Evolutionary conservation across 1,140 invertebrate genomes (phyloP).

Genomic region (Diplogasteroides magnus): DNA sequence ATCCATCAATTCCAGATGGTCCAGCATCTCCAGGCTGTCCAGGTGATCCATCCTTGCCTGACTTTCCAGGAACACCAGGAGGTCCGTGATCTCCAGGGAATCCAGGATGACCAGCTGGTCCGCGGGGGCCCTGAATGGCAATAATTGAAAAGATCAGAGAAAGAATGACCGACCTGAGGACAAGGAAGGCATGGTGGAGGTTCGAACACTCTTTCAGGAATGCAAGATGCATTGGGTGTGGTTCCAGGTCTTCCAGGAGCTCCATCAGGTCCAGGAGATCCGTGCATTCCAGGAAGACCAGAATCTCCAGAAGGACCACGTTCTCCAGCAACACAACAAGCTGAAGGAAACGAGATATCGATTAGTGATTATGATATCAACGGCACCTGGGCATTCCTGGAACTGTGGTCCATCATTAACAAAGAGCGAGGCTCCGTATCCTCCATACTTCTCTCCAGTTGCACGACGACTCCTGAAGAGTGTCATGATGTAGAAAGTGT

Average conservation of each 20-base stretch:
- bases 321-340: conserved; percentile 51
- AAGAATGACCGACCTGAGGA: conserved; percentile 34
- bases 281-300: conserved; percentile 51
- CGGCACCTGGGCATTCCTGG: conserved; percentile 52
- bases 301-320: conserved; percentile 50
- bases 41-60: conserved; percentile 27
- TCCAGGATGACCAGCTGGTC: conserved; percentile 47
- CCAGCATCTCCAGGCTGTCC: conserved; percentile 23
- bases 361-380: conserved; percentile 6
- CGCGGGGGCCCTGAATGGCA: conserved; percentile 40
- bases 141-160: not conserved
- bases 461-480: too few species aligned
- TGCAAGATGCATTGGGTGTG: conserved; percentile 54
- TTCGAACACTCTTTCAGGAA: conserved; percentile 53
- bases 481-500: too few species aligned
- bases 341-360: conserved; percentile 29
- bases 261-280: conserved; percentile 50
- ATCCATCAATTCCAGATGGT: conserved; percentile 13
- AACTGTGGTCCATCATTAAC: conserved; percentile 46
- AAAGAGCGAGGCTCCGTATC: conserved; percentile 43
- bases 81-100: conserved; percentile 51
- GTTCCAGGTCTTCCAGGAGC: conserved; percentile 53
- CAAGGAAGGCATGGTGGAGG: conserved; percentile 54
- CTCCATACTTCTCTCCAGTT: conserved; percentile 35
- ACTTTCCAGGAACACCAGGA: conserved; percentile 39